These are phyloP conservation scores for Parauchenoglanis punctatus DNA, from an alignment of 2,797 vertebrate species.

Conservation along the genomic window DNA sequence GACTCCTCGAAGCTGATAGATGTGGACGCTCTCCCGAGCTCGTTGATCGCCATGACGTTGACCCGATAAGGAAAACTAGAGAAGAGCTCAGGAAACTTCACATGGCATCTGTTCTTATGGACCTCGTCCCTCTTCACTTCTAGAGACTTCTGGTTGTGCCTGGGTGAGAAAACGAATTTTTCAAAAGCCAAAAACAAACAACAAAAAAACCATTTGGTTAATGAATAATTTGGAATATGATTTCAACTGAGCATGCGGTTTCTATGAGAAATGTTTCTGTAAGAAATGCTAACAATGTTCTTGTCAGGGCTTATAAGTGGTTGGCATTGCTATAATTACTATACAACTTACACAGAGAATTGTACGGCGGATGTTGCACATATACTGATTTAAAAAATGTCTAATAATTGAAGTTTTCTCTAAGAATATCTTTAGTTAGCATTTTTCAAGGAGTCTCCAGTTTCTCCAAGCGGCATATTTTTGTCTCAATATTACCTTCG, in stretches of 20 bases:
- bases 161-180: constrained; percentile 57
- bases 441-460: neutral
- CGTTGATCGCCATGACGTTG: constrained; percentile 88
- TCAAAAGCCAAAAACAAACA: neutral
- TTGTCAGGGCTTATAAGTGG: neutral
- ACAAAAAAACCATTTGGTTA: neutral
- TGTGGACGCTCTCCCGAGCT: constrained; percentile 83
- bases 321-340: neutral
- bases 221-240: neutral
- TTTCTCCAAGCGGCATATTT: neutral
- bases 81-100: constrained; percentile 91
- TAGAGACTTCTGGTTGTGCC: constrained; percentile 87
- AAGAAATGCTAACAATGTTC: neutral
- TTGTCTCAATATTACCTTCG: neutral
- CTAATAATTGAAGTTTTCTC: neutral
- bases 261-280: neutral
- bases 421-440: neutral
- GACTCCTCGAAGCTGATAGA: constrained; percentile 88
- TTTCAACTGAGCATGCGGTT: neutral
- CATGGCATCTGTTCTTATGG: constrained; percentile 94
- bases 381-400: neutral
- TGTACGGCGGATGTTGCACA: neutral
- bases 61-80: constrained; percentile 90
- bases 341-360: neutral
- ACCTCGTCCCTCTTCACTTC: constrained; percentile 84